These are phyloP conservation scores for Sebastolobus alascanus DNA, from an alignment of 2,797 vertebrate genomes.

Conservation along the genomic window DNA sequence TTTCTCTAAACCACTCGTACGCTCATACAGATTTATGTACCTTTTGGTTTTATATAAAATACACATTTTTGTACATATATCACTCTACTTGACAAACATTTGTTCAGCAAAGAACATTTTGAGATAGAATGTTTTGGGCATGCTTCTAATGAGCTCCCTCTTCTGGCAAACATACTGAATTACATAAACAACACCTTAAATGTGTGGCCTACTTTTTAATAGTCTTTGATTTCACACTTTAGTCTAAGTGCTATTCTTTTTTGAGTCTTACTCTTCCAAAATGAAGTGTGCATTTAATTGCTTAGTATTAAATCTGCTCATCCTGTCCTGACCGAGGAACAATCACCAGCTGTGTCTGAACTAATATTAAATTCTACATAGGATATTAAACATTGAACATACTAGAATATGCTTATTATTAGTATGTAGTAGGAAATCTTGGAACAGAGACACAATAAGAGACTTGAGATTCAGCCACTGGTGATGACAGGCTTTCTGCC, in stretches of 20 bases:
- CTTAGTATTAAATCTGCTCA: not conserved
- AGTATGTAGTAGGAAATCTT: not conserved
- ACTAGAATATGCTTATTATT: not conserved
- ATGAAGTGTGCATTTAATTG: not conserved
- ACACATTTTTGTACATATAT: not conserved
- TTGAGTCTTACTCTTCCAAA: not conserved
- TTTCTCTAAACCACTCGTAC: not conserved
- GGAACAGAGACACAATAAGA: not conserved
- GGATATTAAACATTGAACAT: not conserved
- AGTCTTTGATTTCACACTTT: not conserved
- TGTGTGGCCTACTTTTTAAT: not conserved
- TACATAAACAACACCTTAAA: constrained; percentile 24
- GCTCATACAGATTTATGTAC: not conserved
- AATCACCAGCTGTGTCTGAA: not conserved
- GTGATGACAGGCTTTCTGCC: not conserved
- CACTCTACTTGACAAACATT: not conserved
- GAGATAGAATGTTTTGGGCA: not conserved
- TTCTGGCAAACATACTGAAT: constrained; percentile 23
- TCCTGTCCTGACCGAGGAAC: not conserved
- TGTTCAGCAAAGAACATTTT: not conserved
- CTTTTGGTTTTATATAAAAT: not conserved
- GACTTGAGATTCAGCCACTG: not conserved
- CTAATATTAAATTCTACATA: not conserved
- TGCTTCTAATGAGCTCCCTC: constrained; percentile 23
- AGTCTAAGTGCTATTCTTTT: not conserved